phyloP scores from a whole-genome alignment of 2,888 invertebrate genomes.

The Stegana nigrithorax region DNA sequence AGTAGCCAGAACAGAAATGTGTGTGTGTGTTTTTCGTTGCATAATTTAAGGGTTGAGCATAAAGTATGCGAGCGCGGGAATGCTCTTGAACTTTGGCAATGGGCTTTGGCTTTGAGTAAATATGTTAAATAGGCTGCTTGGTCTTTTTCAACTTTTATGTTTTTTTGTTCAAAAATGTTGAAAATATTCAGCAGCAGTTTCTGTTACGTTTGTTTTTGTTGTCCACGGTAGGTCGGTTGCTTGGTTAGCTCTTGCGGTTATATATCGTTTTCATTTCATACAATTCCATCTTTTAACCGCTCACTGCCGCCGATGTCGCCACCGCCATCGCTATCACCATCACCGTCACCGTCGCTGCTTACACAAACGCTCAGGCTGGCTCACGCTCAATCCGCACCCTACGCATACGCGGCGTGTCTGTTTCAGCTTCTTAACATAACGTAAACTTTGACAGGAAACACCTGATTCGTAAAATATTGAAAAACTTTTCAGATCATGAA shows the following conservation, averaged over 20 bases:
- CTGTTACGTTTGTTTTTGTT: not conserved
- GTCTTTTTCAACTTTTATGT: too few species aligned
- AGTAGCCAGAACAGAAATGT: constrained; percentile 18
- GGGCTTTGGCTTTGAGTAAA: constrained; percentile 42
- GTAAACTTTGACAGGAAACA: constrained; percentile 62
- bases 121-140: constrained; percentile 61
- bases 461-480: constrained; percentile 61
- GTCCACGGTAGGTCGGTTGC: too few species aligned
- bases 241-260: too few species aligned
- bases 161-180: constrained; percentile 45
- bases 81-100: constrained; percentile 2
- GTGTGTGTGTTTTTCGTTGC: constrained; percentile 35
- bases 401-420: constrained; percentile 35
- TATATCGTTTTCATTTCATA: not conserved
- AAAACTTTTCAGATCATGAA: constrained; percentile 39
- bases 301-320: too few species aligned
- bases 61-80: not conserved
- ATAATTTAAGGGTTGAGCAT: constrained; percentile 5
- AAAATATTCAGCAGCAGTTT: constrained; percentile 3
- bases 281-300: not conserved
- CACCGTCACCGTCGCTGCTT: constrained; percentile 27
- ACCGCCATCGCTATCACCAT: not conserved
- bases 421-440: constrained; percentile 45
- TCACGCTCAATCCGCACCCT: too few species aligned
- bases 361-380: too few species aligned